These are phyloP conservation scores for Elysia chlorotica DNA, from an alignment of 1,140 invertebrate species.

Conservation along the genomic window DNA sequence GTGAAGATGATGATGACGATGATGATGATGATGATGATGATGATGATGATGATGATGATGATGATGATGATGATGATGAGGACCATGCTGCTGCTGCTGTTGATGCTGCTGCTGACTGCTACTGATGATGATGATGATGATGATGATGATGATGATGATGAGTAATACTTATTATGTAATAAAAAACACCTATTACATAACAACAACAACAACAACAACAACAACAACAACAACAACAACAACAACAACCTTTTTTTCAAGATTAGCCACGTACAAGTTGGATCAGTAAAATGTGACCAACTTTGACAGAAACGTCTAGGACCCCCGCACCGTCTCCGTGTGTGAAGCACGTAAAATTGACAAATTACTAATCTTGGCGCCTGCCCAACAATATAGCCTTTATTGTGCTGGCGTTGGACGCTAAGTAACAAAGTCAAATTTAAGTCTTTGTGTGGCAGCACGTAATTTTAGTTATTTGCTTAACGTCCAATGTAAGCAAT, in stretches of 20 bases:
- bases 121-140: background rate
- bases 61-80: background rate
- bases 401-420: too few species aligned
- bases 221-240: too few species aligned
- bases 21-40: background rate
- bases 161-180: background rate
- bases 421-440: too few species aligned
- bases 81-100: background rate
- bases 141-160: background rate
- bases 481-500: too few species aligned
- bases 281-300: background rate
- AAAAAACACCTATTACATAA: background rate
- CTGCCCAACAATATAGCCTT: too few species aligned
- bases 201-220: too few species aligned
- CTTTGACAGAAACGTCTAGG: background rate
- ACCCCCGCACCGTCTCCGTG: background rate
- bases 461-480: too few species aligned
- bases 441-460: too few species aligned
- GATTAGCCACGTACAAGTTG: background rate
- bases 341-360: too few species aligned
- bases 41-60: background rate
- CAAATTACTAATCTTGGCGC: too few species aligned
- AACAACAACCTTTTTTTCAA: too few species aligned
- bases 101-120: background rate
- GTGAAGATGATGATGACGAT: background rate